Base-by-base conservation (phyloP, 2,113 vertebrate species). In the Tupaia chinensis region DNA sequence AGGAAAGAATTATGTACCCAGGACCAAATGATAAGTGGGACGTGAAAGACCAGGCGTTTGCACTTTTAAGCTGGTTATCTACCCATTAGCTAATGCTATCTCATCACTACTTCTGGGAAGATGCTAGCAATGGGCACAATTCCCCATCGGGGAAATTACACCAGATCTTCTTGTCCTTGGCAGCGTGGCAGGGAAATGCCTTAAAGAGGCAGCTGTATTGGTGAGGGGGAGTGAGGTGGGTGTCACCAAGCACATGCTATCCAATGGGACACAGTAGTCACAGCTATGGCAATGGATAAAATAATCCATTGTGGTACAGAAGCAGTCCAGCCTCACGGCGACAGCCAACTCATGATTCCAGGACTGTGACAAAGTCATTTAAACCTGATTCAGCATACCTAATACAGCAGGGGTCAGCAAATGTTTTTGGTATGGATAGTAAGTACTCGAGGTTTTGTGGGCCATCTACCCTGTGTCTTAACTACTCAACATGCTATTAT, bases 141-240 rank as follows among this genome's bases (percentile, higher is more conserved):
- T 88, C 74, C 87, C 83, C 54, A 80, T 83, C 83, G 97, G 93
- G 94, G 86, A 94, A 94, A 76, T 79, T 34, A 91, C 63, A 76
- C 72, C 44, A 85, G 70, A 93, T 89, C 87, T 93, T 89, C 76
- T 66, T 91, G 94, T 95, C 66, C 86, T 84, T 93, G 91, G 93
- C 86, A 87, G 53, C 32, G n/a, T 20, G 25, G 61, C 22, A 79
- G 73, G 53, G 70, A 95, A 92, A 0, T 89, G 91, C 94, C 72
- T 97, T 88, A 88, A 92, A 95, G 93, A 94, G 93, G 76, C 84
- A 97, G 79, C 79, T 93, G 74, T 76, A 65, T 32, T 25, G 56
- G 60, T n/a, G 25, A n/a, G 9, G 9, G 14, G 29, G n/a, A 5
- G 7, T 74, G 4, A 19, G 17, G 58, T 20, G 22, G 25, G 13